These are phyloP conservation scores for Pangasius sanitwongsei DNA, from an alignment of 2,797 vertebrate genomes.

Conservation along the genomic window DNA sequence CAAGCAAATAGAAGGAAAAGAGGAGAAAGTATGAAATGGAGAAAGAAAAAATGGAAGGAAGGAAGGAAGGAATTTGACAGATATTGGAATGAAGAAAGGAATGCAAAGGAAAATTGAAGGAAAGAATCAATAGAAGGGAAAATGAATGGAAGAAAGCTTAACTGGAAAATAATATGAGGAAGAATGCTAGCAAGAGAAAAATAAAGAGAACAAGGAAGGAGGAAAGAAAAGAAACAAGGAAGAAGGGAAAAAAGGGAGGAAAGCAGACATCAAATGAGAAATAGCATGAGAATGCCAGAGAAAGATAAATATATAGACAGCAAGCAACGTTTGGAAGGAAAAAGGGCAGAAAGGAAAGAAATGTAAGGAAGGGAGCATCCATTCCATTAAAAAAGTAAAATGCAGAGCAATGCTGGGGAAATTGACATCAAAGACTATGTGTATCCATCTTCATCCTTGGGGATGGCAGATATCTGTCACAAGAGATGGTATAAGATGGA, in stretches of 20 bases:
- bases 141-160: neutral
- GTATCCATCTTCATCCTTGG: slow-evolving; percentile 30
- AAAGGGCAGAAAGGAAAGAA: neutral
- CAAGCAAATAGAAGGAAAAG: neutral
- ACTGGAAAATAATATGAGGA: neutral
- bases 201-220: neutral
- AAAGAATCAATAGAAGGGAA: neutral
- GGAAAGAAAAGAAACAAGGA: neutral
- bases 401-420: neutral
- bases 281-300: neutral
- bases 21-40: neutral
- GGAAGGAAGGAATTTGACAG: neutral
- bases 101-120: neutral
- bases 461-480: slow-evolving; percentile 33
- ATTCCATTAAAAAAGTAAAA: neutral
- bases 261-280: neutral
- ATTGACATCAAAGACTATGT: neutral
- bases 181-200: neutral
- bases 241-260: neutral
- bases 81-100: neutral
- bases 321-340: neutral
- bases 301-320: slow-evolving; percentile 3
- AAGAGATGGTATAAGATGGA: slow-evolving; percentile 36
- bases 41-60: neutral
- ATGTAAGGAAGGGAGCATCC: neutral